These are phyloP conservation scores for Coelinius sp. DNA, from an alignment of 2,888 invertebrate genomes.

Conservation along the genomic window DNA sequence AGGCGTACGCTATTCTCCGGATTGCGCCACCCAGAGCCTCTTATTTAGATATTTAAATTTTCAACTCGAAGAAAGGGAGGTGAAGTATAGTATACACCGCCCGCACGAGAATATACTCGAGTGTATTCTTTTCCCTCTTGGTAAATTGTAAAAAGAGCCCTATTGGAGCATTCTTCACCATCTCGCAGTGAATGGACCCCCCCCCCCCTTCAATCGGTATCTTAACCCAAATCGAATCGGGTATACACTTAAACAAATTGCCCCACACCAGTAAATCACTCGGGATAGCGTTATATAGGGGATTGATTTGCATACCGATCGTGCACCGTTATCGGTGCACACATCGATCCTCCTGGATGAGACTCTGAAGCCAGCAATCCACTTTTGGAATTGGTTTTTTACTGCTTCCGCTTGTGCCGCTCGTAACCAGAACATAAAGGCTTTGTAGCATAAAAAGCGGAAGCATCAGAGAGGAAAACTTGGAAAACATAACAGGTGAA, in stretches of 20 bases:
- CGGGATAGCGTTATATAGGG: slow-evolving; percentile 51
- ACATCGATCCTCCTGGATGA: slow-evolving; percentile 38
- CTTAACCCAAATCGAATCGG: slow-evolving; percentile 66
- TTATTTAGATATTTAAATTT: slow-evolving; percentile 69
- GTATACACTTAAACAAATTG: slow-evolving; percentile 71
- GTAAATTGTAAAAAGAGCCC: background rate
- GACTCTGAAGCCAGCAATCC: slow-evolving; percentile 46
- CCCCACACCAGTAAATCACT: slow-evolving; percentile 65
- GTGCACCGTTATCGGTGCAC: slow-evolving; percentile 47
- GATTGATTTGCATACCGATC: slow-evolving; percentile 69
- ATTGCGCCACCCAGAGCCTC: slow-evolving; percentile 62
- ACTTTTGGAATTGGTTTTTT: slow-evolving; percentile 39
- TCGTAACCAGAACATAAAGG: no score
- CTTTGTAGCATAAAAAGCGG: no score
- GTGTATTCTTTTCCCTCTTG: background rate
- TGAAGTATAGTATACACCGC: slow-evolving; percentile 10
- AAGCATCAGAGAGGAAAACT: no score
- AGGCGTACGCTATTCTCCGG: slow-evolving; percentile 60
- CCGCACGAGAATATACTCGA: slow-evolving; percentile 29
- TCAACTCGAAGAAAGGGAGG: slow-evolving; percentile 48
- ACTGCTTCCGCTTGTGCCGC: background rate
- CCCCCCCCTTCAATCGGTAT: slow-evolving; percentile 42
- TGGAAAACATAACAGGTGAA: no score
- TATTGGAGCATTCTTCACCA: slow-evolving; percentile 34
- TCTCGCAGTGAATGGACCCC: slow-evolving; percentile 31